phyloP scores from a whole-genome alignment of 2,888 invertebrate species.

The Zhuqinia jingwanae region DNA sequence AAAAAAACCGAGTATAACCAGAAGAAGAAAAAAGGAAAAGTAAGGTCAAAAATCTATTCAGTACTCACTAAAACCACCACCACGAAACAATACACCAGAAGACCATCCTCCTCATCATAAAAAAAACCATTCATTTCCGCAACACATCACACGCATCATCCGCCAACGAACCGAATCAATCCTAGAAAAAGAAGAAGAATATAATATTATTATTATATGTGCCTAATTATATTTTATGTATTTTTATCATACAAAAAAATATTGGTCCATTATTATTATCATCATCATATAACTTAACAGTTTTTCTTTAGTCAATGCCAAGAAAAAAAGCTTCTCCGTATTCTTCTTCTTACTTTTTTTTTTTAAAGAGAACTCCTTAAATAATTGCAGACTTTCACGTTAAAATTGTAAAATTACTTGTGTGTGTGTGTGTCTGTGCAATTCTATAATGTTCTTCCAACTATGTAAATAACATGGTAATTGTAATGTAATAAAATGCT shows the following conservation, averaged over 20 bases:
- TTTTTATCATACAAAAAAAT: background rate
- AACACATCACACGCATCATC: slow-evolving; percentile 57
- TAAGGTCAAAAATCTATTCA: slow-evolving; percentile 69
- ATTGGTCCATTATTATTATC: background rate
- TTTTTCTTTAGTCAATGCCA: too few species aligned
- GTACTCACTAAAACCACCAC: background rate
- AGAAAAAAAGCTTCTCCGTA: too few species aligned
- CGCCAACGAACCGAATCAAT: slow-evolving; percentile 47
- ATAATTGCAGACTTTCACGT: slow-evolving; percentile 65
- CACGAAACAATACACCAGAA: too few species aligned
- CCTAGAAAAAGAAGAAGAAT: background rate
- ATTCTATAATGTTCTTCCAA: slow-evolving; percentile 40
- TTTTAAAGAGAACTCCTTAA: slow-evolving; percentile 56
- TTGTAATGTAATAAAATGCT: slow-evolving; percentile 42
- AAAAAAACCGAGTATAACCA: too few species aligned
- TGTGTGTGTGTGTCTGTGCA: slow-evolving; percentile 2
- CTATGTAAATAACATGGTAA: slow-evolving; percentile 39
- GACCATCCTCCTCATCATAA: slow-evolving; percentile 3
- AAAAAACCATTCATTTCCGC: slow-evolving; percentile 62
- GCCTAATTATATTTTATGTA: background rate
- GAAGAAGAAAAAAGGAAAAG: slow-evolving; percentile 14
- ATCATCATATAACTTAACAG: slow-evolving; percentile 10
- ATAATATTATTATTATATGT: too few species aligned
- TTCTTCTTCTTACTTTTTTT: background rate
- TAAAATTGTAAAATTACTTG: slow-evolving; percentile 10